Percentiles rank a stretch among this genome's conserved stretches.
These are phyloP conservation scores for Percopsis transmontana DNA, from an alignment of 2,113 vertebrate genomes.

Conservation along the genomic window DNA sequence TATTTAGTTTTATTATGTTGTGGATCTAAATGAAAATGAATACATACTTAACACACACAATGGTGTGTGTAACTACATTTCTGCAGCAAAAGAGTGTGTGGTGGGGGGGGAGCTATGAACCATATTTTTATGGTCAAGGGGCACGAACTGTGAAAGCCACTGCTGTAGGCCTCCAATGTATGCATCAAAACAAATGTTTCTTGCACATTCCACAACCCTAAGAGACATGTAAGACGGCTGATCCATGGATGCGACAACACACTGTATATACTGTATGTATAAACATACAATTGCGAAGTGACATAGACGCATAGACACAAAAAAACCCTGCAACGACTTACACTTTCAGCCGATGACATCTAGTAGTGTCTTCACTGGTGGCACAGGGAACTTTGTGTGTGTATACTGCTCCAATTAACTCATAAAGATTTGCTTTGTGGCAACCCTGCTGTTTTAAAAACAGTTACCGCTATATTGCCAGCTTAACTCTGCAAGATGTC, in stretches of 20 bases:
- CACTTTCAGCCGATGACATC: slow-evolving; percentile 2
- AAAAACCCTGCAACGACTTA: background rate
- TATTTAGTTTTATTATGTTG: no score
- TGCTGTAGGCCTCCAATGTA: background rate
- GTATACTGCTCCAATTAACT: slow-evolving; percentile 31
- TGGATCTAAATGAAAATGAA: no score
- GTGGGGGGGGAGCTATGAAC: no score
- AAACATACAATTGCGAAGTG: background rate
- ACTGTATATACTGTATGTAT: background rate
- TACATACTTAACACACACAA: no score
- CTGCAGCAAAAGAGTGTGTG: no score
- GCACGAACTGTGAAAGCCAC: no score
- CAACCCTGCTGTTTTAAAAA: slow-evolving; percentile 18
- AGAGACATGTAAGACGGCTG: background rate
- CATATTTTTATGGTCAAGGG: no score
- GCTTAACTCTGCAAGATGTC: slow-evolving; percentile 7
- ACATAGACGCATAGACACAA: slow-evolving; percentile 1
- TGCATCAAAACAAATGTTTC: background rate
- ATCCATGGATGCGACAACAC: no score
- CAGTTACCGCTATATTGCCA: slow-evolving; percentile 17
- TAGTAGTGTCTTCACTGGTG: slow-evolving; percentile 9
- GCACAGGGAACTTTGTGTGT: slow-evolving; percentile 25
- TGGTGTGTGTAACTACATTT: no score
- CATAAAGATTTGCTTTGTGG: background rate
- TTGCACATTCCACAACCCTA: background rate